Evolutionary conservation across 2,113 vertebrate genomes (phyloP).

Genomic region (Fukomys damarensis): DNA sequence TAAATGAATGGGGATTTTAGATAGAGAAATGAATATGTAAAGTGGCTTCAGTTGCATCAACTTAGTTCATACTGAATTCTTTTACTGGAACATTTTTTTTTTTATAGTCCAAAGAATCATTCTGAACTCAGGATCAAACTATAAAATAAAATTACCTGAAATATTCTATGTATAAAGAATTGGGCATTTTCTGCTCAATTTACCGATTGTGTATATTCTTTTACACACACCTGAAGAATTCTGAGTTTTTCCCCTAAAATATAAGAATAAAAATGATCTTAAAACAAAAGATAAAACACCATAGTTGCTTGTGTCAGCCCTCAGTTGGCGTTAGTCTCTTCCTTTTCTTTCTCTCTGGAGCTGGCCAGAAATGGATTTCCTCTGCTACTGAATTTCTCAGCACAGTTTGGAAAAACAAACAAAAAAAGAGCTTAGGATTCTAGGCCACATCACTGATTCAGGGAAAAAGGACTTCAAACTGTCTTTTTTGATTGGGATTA

Average conservation of each 20-base stretch:
- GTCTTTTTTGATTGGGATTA: not conserved
- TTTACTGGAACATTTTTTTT: not conserved
- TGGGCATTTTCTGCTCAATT: not conserved
- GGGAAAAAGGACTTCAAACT: not conserved
- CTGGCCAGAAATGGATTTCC: not conserved
- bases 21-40: not conserved
- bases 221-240: not conserved
- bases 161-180: not conserved
- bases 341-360: not conserved
- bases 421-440: not conserved
- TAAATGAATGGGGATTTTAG: not conserved
- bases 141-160: not conserved
- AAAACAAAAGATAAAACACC: not conserved
- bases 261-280: not conserved
- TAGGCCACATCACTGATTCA: too few relatives aligned
- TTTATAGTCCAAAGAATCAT: not conserved
- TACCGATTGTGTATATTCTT: not conserved
- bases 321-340: not conserved
- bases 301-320: not conserved
- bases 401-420: not conserved
- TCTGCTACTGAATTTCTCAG: not conserved
- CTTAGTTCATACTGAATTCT: not conserved
- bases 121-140: not conserved
- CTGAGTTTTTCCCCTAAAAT: not conserved
- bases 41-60: not conserved